phyloP scores from a whole-genome alignment of 2,888 invertebrate species.

The Criorhina ranunculi region DNA sequence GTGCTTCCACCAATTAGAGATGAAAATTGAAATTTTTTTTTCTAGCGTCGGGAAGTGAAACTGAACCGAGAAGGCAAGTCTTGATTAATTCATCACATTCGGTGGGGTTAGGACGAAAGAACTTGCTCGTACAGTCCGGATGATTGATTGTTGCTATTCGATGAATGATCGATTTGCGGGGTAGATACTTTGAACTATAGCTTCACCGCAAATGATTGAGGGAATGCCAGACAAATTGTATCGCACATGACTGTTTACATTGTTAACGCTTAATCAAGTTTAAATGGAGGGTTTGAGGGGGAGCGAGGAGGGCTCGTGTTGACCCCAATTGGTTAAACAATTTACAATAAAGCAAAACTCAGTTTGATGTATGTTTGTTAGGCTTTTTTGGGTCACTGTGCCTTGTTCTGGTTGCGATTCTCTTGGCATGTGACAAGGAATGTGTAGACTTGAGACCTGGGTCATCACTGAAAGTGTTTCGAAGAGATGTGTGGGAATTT shows the following conservation, averaged over 20 bases:
- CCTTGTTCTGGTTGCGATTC: slow-evolving; percentile 5
- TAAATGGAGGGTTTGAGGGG: neutral
- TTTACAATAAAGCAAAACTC: neutral
- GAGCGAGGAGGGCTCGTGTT: neutral
- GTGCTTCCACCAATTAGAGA: slow-evolving; percentile 21
- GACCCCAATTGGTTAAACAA: slow-evolving; percentile 32
- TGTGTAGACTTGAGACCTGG: neutral
- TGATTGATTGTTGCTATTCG: slow-evolving; percentile 52
- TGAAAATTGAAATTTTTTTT: slow-evolving; percentile 14
- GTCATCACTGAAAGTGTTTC: neutral
- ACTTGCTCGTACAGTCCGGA: neutral
- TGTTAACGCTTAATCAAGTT: neutral
- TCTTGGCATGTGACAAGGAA: slow-evolving; percentile 6
- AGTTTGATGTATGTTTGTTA: neutral
- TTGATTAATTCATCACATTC: slow-evolving; percentile 64
- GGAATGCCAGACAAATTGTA: slow-evolving; percentile 36
- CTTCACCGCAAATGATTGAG: slow-evolving; percentile 11
- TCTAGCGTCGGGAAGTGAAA: slow-evolving; percentile 18
- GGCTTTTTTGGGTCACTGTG: slow-evolving; percentile 12
- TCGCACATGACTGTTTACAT: slow-evolving; percentile 2
- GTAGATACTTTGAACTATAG: slow-evolving; percentile 21
- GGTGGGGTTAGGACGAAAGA: neutral
- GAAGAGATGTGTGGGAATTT: slow-evolving; percentile 23
- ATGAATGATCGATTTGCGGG: slow-evolving; percentile 16
- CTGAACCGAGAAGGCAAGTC: neutral